These are phyloP conservation scores for Caiman crocodilus DNA, from an alignment of 2,797 vertebrate species.

Conservation along the genomic window DNA sequence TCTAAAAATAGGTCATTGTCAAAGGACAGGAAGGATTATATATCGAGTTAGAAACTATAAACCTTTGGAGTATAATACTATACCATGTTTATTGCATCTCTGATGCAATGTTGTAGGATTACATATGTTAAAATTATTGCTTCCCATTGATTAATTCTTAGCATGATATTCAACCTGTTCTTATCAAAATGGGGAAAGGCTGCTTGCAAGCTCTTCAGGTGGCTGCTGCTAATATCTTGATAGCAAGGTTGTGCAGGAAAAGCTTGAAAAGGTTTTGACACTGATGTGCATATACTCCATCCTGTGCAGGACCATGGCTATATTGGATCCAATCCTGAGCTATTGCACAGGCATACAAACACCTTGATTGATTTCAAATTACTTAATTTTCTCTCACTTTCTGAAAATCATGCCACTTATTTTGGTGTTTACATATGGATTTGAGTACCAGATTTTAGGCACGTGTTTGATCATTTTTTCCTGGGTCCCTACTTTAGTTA, in stretches of 20 bases:
- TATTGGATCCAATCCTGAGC: background rate
- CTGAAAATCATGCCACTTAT: background rate
- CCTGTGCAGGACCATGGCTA: background rate
- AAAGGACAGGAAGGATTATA: slow-evolving; percentile 62
- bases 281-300: background rate
- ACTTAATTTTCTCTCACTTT: background rate
- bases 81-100: background rate
- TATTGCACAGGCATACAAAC: background rate
- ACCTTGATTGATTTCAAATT: background rate
- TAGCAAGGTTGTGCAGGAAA: background rate
- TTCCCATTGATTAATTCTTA: slow-evolving; percentile 1
- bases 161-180: background rate
- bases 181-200: background rate
- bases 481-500: too few species aligned
- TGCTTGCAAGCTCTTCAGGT: background rate
- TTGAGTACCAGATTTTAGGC: background rate
- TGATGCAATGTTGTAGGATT: background rate
- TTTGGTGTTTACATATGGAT: background rate
- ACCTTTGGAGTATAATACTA: background rate
- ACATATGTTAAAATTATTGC: background rate
- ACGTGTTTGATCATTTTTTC: too few species aligned
- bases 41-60: slow-evolving; percentile 12
- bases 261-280: background rate
- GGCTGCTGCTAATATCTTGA: background rate
- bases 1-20: slow-evolving; percentile 77